These are phyloP conservation scores for Trichechus manatus DNA, from an alignment of 2,113 vertebrate species.

Conservation along the genomic window DNA sequence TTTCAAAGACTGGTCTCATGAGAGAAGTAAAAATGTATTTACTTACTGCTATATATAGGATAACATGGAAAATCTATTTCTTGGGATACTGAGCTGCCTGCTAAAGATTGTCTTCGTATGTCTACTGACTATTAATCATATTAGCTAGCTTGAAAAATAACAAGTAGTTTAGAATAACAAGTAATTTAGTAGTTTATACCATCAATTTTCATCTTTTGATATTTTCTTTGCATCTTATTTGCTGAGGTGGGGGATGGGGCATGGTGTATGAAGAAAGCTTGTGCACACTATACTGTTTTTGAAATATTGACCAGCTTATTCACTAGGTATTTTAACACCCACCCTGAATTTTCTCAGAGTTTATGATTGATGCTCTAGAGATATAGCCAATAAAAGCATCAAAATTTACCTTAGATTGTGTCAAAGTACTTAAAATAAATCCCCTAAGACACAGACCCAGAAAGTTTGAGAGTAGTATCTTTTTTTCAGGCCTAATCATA, in stretches of 20 bases:
- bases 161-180: conserved; percentile 50
- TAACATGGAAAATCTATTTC: conserved; percentile 69
- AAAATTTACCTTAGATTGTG: conserved; percentile 11
- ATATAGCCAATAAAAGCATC: neutral
- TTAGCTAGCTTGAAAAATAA: conserved; percentile 58
- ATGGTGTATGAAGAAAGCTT: neutral
- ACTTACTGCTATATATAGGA: conserved; percentile 79
- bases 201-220: conserved; percentile 16
- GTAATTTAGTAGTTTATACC: neutral
- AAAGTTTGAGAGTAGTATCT: neutral
- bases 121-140: conserved; percentile 71
- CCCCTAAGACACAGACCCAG: neutral
- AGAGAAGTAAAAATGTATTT: conserved; percentile 81
- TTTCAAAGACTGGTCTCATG: conserved; percentile 76
- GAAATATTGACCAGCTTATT: conserved; percentile 48
- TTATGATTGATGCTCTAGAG: neutral
- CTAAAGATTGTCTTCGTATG: conserved; percentile 68
- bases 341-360: neutral
- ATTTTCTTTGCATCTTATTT: conserved; percentile 30
- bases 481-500: neutral
- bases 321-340: neutral
- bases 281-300: neutral
- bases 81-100: conserved; percentile 50
- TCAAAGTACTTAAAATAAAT: conserved; percentile 33
- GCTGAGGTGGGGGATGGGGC: neutral